Evolutionary conservation across 1,140 invertebrate species (phyloP).

Genomic region (Caenorhabditis inopinata): DNA sequence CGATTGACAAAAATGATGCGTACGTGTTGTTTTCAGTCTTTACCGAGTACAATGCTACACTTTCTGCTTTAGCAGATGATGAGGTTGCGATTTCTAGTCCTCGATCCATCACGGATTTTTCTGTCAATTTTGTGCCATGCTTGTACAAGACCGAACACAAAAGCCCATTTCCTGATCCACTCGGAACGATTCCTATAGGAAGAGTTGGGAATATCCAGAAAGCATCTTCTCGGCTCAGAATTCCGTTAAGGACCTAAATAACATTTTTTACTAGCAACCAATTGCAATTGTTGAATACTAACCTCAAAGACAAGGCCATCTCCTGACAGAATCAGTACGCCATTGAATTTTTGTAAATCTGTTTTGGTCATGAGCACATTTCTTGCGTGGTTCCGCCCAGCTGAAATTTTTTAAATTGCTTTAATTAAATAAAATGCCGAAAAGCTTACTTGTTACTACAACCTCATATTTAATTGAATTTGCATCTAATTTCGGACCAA

Average conservation of each 20-base stretch:
- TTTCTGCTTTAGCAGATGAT: constrained; percentile 12
- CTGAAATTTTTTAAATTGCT: constrained; percentile 44
- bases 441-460: constrained; percentile 51
- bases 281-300: background rate
- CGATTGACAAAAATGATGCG: constrained; percentile 53
- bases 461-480: constrained; percentile 50
- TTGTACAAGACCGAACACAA: constrained; percentile 51
- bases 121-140: constrained; percentile 37
- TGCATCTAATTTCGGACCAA: constrained; percentile 39
- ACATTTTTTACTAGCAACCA: background rate
- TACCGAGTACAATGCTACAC: constrained; percentile 50
- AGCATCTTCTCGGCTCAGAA: constrained; percentile 43
- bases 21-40: constrained; percentile 45
- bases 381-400: constrained; percentile 46
- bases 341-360: constrained; percentile 50
- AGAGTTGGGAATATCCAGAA: constrained; percentile 43
- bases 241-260: constrained; percentile 51
- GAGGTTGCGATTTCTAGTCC: constrained; percentile 45
- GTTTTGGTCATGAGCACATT: constrained; percentile 39
- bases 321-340: constrained; percentile 56
- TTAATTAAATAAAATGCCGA: background rate
- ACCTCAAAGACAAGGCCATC: constrained; percentile 58
- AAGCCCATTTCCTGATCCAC: constrained; percentile 57
- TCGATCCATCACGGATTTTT: constrained; percentile 45
- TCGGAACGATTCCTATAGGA: constrained; percentile 54